Conservation (phyloP, 1,140 invertebrate genomes). For the Drosophila micromelanica region DNA sequence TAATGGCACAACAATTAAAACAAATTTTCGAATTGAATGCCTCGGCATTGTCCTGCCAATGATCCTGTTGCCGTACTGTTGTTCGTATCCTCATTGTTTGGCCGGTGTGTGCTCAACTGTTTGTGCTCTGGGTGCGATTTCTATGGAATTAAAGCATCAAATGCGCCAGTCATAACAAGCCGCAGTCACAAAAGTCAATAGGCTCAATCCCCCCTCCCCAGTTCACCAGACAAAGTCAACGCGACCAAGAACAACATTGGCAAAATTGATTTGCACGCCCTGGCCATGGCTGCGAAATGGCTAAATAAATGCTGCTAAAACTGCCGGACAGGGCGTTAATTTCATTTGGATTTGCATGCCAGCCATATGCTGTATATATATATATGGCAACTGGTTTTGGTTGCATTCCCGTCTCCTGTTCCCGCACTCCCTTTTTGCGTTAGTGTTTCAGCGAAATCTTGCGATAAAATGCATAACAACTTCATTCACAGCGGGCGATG, state of each 20-base stretch:
- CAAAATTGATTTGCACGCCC: constrained; percentile 72
- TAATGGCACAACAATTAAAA: constrained; percentile 72
- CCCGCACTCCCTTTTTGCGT: neutral
- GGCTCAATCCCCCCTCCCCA: neutral
- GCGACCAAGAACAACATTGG: constrained; percentile 15
- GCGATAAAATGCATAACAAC: constrained; percentile 84
- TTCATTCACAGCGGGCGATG: constrained; percentile 82
- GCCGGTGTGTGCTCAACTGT: constrained; percentile 12
- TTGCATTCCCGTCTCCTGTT: neutral
- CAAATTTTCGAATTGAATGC: constrained; percentile 72
- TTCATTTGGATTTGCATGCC: constrained; percentile 69
- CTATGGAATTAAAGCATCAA: constrained; percentile 78
- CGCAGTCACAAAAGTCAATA: constrained; percentile 46
- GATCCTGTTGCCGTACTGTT: constrained; percentile 29
- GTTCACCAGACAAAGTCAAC: constrained; percentile 2
- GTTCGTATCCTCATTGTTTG: constrained; percentile 3
- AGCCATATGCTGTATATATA: constrained; percentile 3
- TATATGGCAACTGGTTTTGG: constrained; percentile 47
- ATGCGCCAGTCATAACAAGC: constrained; percentile 75
- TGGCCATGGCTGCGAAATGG: constrained; percentile 45
- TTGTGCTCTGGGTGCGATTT: constrained; percentile 46
- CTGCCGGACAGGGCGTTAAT: constrained; percentile 74
- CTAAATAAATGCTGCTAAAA: constrained; percentile 76
- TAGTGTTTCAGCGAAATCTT: constrained; percentile 72
- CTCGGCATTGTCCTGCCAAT: constrained; percentile 33